Percentiles rank a stretch among this genome's conserved stretches.
Conservation (phyloP, 2,888 invertebrate species). For the Acleris sparsana region DNA sequence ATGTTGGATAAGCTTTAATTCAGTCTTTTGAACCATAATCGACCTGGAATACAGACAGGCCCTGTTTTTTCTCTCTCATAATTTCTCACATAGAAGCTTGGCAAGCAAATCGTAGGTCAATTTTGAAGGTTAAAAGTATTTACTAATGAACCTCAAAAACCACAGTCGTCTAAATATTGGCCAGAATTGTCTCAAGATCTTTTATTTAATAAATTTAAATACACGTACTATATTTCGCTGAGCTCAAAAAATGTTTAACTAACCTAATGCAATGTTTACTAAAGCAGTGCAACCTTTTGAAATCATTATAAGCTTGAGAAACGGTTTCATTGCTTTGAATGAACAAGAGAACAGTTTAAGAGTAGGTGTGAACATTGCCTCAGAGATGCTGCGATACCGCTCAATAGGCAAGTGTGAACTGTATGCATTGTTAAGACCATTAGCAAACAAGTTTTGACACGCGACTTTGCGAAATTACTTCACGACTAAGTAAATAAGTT, state of each 20-base stretch:
- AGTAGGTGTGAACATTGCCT: conserved; percentile 48
- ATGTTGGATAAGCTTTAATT: too few relatives aligned
- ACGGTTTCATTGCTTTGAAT: conserved; percentile 46
- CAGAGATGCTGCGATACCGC: conserved; percentile 72
- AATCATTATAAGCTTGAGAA: conserved; percentile 37
- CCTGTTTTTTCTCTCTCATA: too few relatives aligned
- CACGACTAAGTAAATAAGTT: conserved; percentile 75
- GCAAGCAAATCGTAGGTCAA: too few relatives aligned
- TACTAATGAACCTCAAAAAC: too few relatives aligned
- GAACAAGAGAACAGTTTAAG: conserved; percentile 50
- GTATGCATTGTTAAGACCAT: conserved; percentile 68
- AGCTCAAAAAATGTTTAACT: background rate
- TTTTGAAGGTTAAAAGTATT: too few relatives aligned
- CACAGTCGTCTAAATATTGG: too few relatives aligned
- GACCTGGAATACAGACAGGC: too few relatives aligned
- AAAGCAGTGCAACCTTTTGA: conserved; percentile 33
- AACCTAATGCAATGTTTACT: conserved; percentile 23
- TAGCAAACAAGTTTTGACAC: conserved; percentile 79
- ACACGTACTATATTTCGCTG: background rate
- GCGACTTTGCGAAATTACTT: conserved; percentile 74
- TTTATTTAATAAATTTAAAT: background rate
- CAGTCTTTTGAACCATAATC: too few relatives aligned
- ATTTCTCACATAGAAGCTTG: too few relatives aligned
- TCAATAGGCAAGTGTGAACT: conserved; percentile 78
- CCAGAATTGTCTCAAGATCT: background rate